These are phyloP conservation scores for Oscarella lobularis DNA, from an alignment of 37 sponge, comb jelly and placozoan species.

Conservation along the genomic window DNA sequence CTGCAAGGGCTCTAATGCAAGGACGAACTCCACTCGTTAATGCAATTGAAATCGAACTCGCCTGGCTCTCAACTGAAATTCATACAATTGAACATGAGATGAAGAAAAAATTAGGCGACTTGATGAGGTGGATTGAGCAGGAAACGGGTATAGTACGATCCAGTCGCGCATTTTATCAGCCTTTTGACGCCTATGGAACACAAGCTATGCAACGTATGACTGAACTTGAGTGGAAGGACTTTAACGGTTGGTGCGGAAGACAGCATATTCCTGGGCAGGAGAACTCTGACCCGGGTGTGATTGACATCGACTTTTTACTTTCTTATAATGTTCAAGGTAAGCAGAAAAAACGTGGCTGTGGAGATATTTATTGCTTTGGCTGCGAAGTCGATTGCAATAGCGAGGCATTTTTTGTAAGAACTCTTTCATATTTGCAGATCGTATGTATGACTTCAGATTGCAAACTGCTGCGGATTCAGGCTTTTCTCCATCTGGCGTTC, in stretches of 20 bases:
- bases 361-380: too few species aligned
- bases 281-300: neutral
- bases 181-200: neutral
- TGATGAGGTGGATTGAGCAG: neutral
- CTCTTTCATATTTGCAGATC: too few species aligned
- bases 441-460: too few species aligned
- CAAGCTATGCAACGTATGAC: neutral
- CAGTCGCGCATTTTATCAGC: neutral
- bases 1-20: neutral
- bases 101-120: neutral
- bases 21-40: neutral
- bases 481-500: too few species aligned
- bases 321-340: neutral
- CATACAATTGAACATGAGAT: neutral
- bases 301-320: neutral
- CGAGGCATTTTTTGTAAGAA: too few species aligned
- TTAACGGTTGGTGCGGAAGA: neutral
- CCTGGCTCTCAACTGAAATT: neutral
- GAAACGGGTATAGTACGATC: neutral
- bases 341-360: too few species aligned
- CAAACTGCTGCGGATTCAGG: too few species aligned
- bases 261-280: neutral
- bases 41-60: neutral
- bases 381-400: too few species aligned
- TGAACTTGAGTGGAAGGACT: neutral